These are phyloP conservation scores for Noctuana brunneofusca DNA, from an alignment of 2,888 invertebrate genomes.

Conservation along the genomic window DNA sequence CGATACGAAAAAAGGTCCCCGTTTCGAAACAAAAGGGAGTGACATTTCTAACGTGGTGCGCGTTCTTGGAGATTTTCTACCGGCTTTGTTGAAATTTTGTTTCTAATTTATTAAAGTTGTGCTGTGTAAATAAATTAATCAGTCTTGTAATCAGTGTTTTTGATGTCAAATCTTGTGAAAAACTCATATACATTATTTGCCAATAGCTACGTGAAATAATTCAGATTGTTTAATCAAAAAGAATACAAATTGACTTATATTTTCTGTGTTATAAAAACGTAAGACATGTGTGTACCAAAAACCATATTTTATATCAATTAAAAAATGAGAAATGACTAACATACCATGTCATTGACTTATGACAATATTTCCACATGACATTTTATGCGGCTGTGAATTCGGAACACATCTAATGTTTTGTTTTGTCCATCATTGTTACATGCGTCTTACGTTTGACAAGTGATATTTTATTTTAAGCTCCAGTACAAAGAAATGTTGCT, in stretches of 20 bases:
- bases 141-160: background rate
- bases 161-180: too few species aligned
- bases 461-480: constrained; percentile 31
- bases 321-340: background rate
- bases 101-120: constrained; percentile 5
- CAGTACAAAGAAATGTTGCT: constrained; percentile 22
- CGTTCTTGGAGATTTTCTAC: constrained; percentile 37
- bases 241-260: too few species aligned
- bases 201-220: too few species aligned
- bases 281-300: background rate
- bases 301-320: background rate
- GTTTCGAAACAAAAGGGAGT: constrained; percentile 71
- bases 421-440: background rate
- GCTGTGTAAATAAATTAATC: too few species aligned
- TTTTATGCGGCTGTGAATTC: background rate
- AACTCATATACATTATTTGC: too few species aligned
- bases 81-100: constrained; percentile 21
- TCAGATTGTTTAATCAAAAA: too few species aligned
- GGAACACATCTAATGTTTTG: constrained; percentile 7
- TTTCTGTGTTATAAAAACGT: background rate
- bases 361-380: background rate
- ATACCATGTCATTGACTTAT: background rate
- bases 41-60: constrained; percentile 65
- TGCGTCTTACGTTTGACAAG: constrained; percentile 18
- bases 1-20: constrained; percentile 70